Percentiles rank a stretch among this genome's conserved stretches.
These are phyloP conservation scores for Drosophila nannoptera DNA, from an alignment of 1,140 invertebrate species.

Conservation along the genomic window DNA sequence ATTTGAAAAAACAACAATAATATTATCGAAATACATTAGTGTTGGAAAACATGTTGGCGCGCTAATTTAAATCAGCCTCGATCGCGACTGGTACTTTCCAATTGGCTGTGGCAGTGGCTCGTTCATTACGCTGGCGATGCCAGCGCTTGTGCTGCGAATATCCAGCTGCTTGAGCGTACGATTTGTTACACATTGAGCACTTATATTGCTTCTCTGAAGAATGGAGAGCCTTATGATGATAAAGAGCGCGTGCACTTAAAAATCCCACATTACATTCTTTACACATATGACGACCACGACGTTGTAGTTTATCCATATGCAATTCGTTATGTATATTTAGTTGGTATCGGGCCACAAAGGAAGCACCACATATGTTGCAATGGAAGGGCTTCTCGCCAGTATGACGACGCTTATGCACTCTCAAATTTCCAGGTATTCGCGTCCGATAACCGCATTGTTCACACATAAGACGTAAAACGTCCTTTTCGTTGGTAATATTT, in stretches of 20 bases:
- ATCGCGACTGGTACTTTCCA: neutral
- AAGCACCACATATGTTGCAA: constrained; percentile 84
- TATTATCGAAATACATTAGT: constrained; percentile 10
- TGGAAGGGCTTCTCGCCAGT: constrained; percentile 87
- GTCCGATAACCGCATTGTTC: constrained; percentile 64
- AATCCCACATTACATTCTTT: constrained; percentile 59
- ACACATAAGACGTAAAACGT: constrained; percentile 53
- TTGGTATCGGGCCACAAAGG: constrained; percentile 82
- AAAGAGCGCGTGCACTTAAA: constrained; percentile 53
- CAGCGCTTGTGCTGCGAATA: constrained; percentile 65
- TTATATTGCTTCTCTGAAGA: constrained; percentile 88
- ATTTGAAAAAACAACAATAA: neutral
- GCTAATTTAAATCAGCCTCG: constrained; percentile 15
- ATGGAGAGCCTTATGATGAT: constrained; percentile 88
- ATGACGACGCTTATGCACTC: constrained; percentile 85
- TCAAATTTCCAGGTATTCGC: constrained; percentile 50
- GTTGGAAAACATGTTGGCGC: constrained; percentile 10
- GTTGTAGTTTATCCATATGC: constrained; percentile 37
- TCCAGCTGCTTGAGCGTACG: constrained; percentile 63
- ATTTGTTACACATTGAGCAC: constrained; percentile 81
- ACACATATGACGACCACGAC: constrained; percentile 45
- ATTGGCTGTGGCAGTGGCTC: constrained; percentile 18
- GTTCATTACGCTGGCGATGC: constrained; percentile 45
- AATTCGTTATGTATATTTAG: constrained; percentile 56
- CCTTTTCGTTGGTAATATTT: neutral